A percentile compares a stretch with the other conserved stretches of the same genome.
These are phyloP conservation scores for Rallus limicola DNA, from an alignment of 2,113 vertebrate species.

Conservation along the genomic window DNA sequence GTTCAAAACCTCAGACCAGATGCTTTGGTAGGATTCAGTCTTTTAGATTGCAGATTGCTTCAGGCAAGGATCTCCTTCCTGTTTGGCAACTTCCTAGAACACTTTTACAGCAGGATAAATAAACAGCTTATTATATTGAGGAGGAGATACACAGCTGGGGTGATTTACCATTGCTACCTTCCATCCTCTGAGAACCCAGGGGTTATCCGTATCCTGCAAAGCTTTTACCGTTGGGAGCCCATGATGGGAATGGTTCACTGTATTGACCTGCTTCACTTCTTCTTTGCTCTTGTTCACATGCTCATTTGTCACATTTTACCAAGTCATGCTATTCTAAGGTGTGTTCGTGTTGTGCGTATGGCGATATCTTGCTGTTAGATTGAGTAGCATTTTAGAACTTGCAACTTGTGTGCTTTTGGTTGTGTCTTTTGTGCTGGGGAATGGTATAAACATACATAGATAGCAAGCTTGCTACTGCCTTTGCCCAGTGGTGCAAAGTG, in stretches of 20 bases:
- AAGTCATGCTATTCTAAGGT: neutral
- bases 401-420: neutral
- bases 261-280: neutral
- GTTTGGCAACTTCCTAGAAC: constrained; percentile 47
- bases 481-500: neutral
- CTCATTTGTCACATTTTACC: neutral
- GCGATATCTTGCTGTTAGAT: neutral
- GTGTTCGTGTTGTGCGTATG: neutral
- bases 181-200: neutral
- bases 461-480: neutral
- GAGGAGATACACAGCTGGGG: neutral
- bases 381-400: neutral
- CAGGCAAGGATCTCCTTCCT: constrained; percentile 50
- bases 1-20: constrained; percentile 47
- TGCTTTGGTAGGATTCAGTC: constrained; percentile 25
- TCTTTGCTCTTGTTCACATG: neutral
- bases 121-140: constrained; percentile 30
- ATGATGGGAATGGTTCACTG: neutral
- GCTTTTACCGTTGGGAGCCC: neutral
- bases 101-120: constrained; percentile 27
- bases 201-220: neutral
- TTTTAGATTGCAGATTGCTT: constrained; percentile 45
- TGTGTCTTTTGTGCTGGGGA: neutral
- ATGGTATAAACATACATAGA: neutral
- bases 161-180: neutral